Conservation (phyloP, 2,888 invertebrate species). For the Myopa tessellatipennis region DNA sequence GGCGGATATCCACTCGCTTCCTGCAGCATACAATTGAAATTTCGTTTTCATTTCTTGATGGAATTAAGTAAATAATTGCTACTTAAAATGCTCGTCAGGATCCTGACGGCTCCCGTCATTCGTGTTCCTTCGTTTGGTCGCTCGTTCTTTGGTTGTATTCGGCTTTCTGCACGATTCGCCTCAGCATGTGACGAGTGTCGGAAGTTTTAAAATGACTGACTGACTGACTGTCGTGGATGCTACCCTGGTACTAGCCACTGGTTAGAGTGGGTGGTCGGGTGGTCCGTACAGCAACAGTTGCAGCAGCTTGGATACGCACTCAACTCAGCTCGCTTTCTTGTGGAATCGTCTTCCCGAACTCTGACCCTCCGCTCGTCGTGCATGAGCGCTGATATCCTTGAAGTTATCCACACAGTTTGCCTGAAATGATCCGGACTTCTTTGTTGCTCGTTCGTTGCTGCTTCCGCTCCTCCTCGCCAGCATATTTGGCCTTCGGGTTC, state of each 20-base stretch:
- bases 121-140: background rate
- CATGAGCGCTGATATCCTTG: constrained; percentile 2
- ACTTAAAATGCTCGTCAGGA: constrained; percentile 64
- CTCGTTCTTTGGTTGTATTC: background rate
- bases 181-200: background rate
- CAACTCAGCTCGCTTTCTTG: background rate
- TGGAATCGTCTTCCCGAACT: constrained; percentile 2
- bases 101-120: constrained; percentile 1
- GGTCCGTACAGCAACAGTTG: no score
- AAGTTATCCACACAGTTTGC: constrained; percentile 16
- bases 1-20: constrained; percentile 2
- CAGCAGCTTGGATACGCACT: background rate
- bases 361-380: background rate
- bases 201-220: background rate
- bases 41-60: constrained; percentile 52
- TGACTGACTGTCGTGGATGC: no score
- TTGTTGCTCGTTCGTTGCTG: background rate
- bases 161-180: constrained; percentile 23
- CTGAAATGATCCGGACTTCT: constrained; percentile 11
- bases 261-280: background rate
- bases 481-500: background rate
- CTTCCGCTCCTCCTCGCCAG: background rate
- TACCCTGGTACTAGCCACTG: background rate
- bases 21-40: constrained; percentile 21
- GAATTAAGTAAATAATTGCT: constrained; percentile 64